Evolutionary conservation across 1,140 invertebrate genomes (phyloP), one percentile per base, ranked within the genome.

Genomic region (Ooceraea biroi): DNA sequence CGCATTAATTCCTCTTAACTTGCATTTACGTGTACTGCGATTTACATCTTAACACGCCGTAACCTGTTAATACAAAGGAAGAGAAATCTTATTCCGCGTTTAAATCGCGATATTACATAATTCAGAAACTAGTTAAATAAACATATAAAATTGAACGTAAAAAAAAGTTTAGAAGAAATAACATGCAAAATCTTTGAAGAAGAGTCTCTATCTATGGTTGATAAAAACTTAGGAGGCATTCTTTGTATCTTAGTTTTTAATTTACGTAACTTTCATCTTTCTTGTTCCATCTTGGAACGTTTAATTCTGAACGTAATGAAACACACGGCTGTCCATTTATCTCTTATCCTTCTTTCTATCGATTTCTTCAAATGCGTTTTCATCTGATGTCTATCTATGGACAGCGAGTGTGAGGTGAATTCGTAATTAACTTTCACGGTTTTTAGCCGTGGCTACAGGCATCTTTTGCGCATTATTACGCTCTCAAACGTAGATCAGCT

Each of bases 401-500:
- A 0, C 58, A 19, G 44, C 8, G n/a, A 22, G 5, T 55, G 36
- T 17, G 50, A 69, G 52, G 14, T 46, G 11, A 27, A 58, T 71
- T 80, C 12, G 12, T 44, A 71, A 80, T 71, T 46, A 41, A 78
- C 46, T 57, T 46, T 58, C n/a, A 30, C 11, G 3, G 25, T 30
- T 14, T 57, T 58, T 27, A 5, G 11, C 0, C 17, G 11, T 17
- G 50, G 50, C 36, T 44, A 14, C 1, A 12, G 19, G 41, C 17
- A 17, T 55, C 22, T 27, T 80, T 68, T 44, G 12, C 7, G 19
- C 17, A 55, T 55, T 57, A 57, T 69, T 80, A 71, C 12, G 12
- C 46, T 80, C 52, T 57, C 50, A 46, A 80, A 58, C 76, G 10
- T 69, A 69, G 76, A 69, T 80, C 65, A 80, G 52, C 76, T 80